Evolutionary conservation across 2,797 vertebrate genomes (phyloP), one percentile per base, ranked within the genome.

Genomic region (Pachyuromys duprasi): DNA sequence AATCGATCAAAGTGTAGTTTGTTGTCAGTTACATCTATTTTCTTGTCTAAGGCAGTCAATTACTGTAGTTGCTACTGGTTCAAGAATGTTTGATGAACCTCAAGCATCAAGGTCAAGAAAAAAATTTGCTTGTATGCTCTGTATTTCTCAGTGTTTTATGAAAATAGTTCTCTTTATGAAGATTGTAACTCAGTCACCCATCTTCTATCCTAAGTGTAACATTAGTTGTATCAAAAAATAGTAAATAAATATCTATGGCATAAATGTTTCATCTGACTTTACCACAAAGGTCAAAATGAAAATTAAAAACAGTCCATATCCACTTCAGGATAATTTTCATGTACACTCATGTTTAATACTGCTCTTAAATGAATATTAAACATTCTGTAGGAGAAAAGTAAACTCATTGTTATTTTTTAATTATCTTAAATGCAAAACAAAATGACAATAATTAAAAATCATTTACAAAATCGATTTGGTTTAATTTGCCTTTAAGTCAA

Each of bases 381-480:
- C 83, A 65, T 42, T n/a, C 7, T 81, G 4, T 3, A 67, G 81
- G 11, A 49, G 8, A 14, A 82, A 89, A 39, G 5, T 14, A 18
- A 81, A 70, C 53, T 72, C 3, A 33, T 72, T 75, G 7, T 20
- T 79, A 70, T 60, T 92, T 94, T 76, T 13, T 65, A 70, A 9
- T 17, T 81, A 36, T 74, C 24, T 72, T 89, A 93, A 42, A 55
- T 78, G 8, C 28, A 83, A 86, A 82, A 31, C 18, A 76, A 78
- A 90, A 31, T 5, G 80, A 70, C 0, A 76, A 28, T n/a, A 91
- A 79, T 39, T 53, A 70, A 53, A 86, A 80, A 15, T 63, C 1
- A 81, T 65, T 91, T n/a, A 94, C 45, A 18, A 92, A 95, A 93
- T 24, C 57, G 65, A 57, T 80, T 53, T 22, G 13, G 13, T 63